Evolutionary conservation across 2,113 vertebrate genomes (phyloP), one percentile per base, ranked within the genome.

Genomic region (Megalops atlanticus): DNA sequence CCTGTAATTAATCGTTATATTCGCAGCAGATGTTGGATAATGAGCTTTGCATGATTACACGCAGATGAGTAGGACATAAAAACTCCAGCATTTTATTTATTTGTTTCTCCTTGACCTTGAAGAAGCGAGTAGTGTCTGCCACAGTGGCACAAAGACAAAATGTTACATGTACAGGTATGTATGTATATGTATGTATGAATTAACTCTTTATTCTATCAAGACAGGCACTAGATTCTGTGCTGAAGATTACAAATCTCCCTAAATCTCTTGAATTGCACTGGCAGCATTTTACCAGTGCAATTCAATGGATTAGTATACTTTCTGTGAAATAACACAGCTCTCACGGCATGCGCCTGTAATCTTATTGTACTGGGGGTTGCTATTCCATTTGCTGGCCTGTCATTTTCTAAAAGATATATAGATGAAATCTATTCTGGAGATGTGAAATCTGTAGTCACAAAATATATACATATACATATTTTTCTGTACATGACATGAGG

Each of bases 41-140:
- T 31, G 16, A 73, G 16, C 36, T 78, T 73, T 78, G 39, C 45
- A 77, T 73, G 58, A 82, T 73, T 77, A 73, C n/a, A 54, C 6
- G 45, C 21, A n/a, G 43, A 72, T 33, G 75, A 73, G 11, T 16
- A n/a, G 36, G 6, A 41, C 11, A 40, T 16, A 77, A 78, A 4
- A 15, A 70, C 40, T 35, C 27, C 33, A 47, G 39, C 18, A 69
- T 76, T 54, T 47, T 41, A 45, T 72, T 73, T 47, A 6, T 52
- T 70, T 71, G 52, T 41, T 80, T 39, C 45, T 74, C 69, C 27
- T 41, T 69, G 35, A 69, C 16, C 54, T 64, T 21, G 21, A 38
- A 64, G 27, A 15, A 38, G 12, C 21, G 36, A 64, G 54, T 2
- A 7, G 38, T 21, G 6, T 64, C 49, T 54, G 24, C 18, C 27